These are phyloP conservation scores for Oceanodroma leucorhoa DNA, from an alignment of 2,797 vertebrate species.

Conservation along the genomic window DNA sequence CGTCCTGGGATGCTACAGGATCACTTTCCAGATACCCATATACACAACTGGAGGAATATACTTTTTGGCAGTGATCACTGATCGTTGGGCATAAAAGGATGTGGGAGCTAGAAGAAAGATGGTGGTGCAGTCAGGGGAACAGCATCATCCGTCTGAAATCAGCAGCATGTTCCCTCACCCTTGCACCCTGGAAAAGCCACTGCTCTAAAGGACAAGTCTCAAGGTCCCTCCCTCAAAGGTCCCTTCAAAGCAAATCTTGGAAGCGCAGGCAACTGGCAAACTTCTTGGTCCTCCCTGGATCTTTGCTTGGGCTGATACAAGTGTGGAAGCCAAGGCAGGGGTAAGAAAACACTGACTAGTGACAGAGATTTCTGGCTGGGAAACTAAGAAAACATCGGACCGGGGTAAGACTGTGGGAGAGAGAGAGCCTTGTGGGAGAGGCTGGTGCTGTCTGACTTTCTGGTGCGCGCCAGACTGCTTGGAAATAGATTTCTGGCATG, in stretches of 20 bases:
- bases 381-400: background rate
- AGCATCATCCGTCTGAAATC: background rate
- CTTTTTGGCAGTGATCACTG: background rate
- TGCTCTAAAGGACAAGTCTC: background rate
- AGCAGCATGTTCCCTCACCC: background rate
- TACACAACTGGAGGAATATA: background rate
- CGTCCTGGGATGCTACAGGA: background rate
- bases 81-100: background rate
- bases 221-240: background rate
- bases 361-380: background rate
- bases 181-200: background rate
- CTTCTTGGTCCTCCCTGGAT: background rate
- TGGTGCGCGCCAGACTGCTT: background rate
- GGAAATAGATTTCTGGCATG: background rate
- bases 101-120: background rate
- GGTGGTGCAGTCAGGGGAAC: background rate
- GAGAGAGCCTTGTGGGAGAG: background rate
- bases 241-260: background rate
- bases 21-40: background rate
- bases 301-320: background rate
- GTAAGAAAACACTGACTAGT: background rate
- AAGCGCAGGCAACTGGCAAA: background rate
- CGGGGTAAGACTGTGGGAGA: background rate
- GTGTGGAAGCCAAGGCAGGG: background rate
- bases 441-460: accelerated